phyloP scores from a whole-genome alignment of 2,797 vertebrate species.

The Columba guinea region DNA sequence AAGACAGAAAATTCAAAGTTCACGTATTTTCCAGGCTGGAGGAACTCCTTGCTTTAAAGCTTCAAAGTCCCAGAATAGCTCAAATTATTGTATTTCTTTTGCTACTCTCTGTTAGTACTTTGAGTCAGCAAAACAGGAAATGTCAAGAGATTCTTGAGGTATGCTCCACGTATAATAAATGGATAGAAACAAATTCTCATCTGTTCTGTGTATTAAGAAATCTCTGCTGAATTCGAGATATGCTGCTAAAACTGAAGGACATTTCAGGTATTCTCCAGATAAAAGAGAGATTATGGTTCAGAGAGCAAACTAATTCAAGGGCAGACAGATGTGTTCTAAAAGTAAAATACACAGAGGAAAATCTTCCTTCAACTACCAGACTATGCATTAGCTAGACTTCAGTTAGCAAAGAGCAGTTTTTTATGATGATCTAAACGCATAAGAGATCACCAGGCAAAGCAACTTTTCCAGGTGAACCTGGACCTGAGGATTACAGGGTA shows the following conservation, averaged over 20 bases:
- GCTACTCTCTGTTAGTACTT: neutral
- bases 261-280: conserved; percentile 1
- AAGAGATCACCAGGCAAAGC: neutral
- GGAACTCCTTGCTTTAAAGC: neutral
- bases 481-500: neutral
- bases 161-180: conserved; percentile 6
- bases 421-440: neutral
- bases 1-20: neutral
- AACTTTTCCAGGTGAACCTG: conserved; percentile 17
- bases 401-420: neutral
- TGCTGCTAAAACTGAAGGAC: neutral
- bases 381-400: neutral
- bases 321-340: neutral
- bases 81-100: conserved; percentile 24
- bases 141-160: neutral
- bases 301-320: neutral
- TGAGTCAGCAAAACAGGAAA: conserved; percentile 54
- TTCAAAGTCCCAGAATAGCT: neutral
- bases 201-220: conserved; percentile 11
- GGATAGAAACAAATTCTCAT: neutral
- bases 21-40: neutral
- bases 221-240: neutral
- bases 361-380: neutral
- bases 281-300: neutral
- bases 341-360: neutral